A percentile compares a stretch with the other conserved stretches of the same genome.
Conservation (phyloP, 2,888 invertebrate genomes). For the Tenthredo distinguenda region DNA sequence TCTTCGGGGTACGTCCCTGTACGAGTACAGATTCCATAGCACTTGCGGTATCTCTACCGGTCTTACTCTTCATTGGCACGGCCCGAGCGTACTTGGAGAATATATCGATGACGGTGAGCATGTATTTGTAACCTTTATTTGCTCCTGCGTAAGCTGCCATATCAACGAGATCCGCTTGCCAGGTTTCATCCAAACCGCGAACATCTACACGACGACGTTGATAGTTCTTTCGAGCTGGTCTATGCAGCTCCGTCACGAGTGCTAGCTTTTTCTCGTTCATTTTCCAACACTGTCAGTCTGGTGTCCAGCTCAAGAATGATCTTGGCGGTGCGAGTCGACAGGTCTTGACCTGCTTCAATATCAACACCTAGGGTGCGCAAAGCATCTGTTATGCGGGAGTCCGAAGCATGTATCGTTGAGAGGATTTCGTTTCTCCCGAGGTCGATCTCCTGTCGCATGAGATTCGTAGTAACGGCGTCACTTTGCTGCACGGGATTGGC, state of each 20-base stretch:
- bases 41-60: constrained; percentile 57
- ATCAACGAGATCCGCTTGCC: not conserved
- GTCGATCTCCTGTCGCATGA: too few relatives aligned
- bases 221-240: not conserved
- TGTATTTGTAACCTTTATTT: too few relatives aligned
- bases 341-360: constrained; percentile 47
- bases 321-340: not conserved
- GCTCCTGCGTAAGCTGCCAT: too few relatives aligned
- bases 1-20: too few relatives aligned
- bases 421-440: too few relatives aligned
- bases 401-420: too few relatives aligned
- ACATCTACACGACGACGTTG: not conserved
- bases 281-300: not conserved
- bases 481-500: too few relatives aligned
- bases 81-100: constrained; percentile 71
- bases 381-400: too few relatives aligned
- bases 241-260: not conserved
- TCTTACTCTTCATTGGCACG: constrained; percentile 69
- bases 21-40: too few relatives aligned
- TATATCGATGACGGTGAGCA: too few relatives aligned
- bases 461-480: too few relatives aligned
- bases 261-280: not conserved
- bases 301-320: too few relatives aligned
- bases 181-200: not conserved
- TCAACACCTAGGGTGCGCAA: constrained; percentile 64